These are phyloP conservation scores for Tragulus kanchil DNA, from an alignment of 2,113 vertebrate species.

Conservation along the genomic window DNA sequence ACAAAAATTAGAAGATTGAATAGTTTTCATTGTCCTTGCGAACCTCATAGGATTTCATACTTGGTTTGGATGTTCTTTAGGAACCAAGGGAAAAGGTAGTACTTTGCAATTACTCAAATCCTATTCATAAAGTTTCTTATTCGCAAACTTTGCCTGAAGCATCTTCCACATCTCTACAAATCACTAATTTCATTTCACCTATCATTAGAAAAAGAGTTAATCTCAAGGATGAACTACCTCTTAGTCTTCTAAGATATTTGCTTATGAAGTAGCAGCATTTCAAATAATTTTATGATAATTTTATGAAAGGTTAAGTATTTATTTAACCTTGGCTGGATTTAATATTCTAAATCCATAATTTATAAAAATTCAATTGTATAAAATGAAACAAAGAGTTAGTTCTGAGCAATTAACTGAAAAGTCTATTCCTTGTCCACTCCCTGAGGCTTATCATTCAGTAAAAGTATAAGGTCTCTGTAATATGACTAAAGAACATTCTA, in stretches of 20 bases:
- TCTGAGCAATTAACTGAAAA: conserved; percentile 9
- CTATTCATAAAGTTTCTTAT: not conserved
- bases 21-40: conserved; percentile 37
- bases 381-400: conserved; percentile 15
- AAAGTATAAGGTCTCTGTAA: conserved; percentile 48
- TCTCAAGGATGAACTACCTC: not conserved
- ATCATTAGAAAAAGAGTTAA: not conserved
- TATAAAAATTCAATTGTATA: conserved; percentile 5
- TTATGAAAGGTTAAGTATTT: conserved; percentile 25
- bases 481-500: not conserved
- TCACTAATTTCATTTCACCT: conserved; percentile 12
- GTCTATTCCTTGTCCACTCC: not conserved
- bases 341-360: conserved; percentile 1
- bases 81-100: not conserved
- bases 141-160: not conserved
- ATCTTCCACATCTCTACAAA: not conserved
- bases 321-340: not conserved
- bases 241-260: conserved; percentile 12
- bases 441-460: not conserved
- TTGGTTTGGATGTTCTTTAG: not conserved
- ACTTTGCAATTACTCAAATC: not conserved
- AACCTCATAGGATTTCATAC: not conserved
- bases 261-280: not conserved
- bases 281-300: conserved; percentile 22
- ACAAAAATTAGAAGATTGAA: conserved; percentile 48